Conservation (phyloP, 2,113 vertebrate genomes). For the Puma concolor region DNA sequence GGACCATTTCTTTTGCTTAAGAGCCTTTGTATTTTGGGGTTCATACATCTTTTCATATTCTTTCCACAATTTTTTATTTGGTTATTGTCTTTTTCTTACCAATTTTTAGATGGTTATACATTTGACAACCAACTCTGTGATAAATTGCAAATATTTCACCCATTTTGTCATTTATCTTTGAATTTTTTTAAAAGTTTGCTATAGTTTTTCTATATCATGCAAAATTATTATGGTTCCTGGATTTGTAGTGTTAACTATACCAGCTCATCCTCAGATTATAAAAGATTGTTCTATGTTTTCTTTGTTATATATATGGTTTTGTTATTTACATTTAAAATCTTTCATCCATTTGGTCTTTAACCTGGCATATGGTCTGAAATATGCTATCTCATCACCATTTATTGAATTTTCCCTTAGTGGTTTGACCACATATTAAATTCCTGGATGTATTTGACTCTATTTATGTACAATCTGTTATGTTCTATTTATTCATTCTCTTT, state of each 20-base stretch:
- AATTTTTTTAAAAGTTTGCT: neutral
- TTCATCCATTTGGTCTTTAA: neutral
- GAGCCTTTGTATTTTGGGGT: neutral
- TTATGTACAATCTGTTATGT: neutral
- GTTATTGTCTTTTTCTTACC: neutral
- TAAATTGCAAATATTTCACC: neutral
- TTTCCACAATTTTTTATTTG: neutral
- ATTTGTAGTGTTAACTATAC: neutral
- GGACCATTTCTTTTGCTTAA: slow-evolving; percentile 23
- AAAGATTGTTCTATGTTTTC: neutral
- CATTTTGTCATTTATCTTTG: neutral
- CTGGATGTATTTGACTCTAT: neutral
- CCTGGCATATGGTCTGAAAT: neutral
- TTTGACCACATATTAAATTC: neutral
- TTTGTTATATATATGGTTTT: neutral
- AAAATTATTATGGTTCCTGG: neutral
- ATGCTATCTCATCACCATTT: neutral
- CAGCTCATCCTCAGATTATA: neutral
- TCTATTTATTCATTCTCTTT: neutral
- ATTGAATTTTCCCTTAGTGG: neutral
- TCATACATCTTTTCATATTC: neutral
- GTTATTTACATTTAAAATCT: slow-evolving; percentile 22
- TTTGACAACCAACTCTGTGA: neutral
- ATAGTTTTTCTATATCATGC: neutral
- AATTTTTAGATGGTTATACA: neutral